Base-by-base conservation (phyloP, 2,113 vertebrate genomes). In the Erpornis zantholeuca region DNA sequence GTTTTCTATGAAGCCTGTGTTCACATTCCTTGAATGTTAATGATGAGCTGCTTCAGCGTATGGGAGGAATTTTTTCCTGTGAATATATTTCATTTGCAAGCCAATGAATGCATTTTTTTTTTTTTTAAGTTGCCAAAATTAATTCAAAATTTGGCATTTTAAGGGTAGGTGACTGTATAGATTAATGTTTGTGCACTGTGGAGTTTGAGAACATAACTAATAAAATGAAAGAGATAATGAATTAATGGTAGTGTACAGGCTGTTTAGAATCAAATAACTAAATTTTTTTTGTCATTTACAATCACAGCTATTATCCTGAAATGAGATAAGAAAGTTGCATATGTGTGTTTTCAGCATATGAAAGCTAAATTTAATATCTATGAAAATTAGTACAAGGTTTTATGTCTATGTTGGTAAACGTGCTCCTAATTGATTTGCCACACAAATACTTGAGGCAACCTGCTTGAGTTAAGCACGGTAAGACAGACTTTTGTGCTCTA, bases 21-120 rank as follows among this genome's bases (percentile, higher is more conserved):
- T 98, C 97, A 85, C 95, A 93, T 97, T 97, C 96, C 95, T 95
- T 97, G 97, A 97, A 97, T 97, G 95, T 97, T 98, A 97, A 97
- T 97, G 97, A 97, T 97, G 96, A 98, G 81, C 90, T 91, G 87
- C 91, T 98, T 97, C 94, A 92, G 97, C 59, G 90, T 97, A 95
- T 90, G 94, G 91, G 92, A 93, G 90, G 82, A 96, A 75, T 96
- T 97, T 98, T 97, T 81, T 96, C 85, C 68, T 87, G 57, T 96
- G 95, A 97, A 94, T 95, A 83, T 45, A 93, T 94, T 94, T 95
- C 73, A 94, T 63, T 90, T 97, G 88, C 90, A 96, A 96, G 72
- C 95, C 93, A 91, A 63, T 75, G 81, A 92, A 92, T 47, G 71
- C 76, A 17, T 38, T 8, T 53, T 7, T 49, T 8, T 53, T 7